Base-by-base conservation (phyloP, 2,888 invertebrate genomes). In the Lampropteryx suffumata region DNA sequence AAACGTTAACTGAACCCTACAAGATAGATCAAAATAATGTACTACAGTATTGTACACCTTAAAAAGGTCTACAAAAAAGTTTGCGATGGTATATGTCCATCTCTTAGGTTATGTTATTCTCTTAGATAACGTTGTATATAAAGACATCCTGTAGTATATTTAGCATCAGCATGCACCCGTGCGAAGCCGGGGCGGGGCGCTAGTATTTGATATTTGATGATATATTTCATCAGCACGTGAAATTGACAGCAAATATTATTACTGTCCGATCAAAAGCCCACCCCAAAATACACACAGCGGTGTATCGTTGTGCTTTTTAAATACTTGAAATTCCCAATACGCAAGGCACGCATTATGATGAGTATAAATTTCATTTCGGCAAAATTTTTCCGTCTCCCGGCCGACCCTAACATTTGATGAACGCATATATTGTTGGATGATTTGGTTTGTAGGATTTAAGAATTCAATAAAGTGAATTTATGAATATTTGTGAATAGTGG, bases 321-420 rank as follows among this genome's bases (percentile, higher is more conserved):
- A 84, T 85, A 74, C 73, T 81, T 78, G 70, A 70, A 77, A 84
- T 86, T 81, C 82, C 71, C 67, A 58, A 79, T 76, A 70, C 69
- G 65, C 64, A 67, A 69, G 79, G 74, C 79, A 85, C 79, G 84
- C 79, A 76, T 83, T 83, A 83, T 82, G 77, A 82, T 78, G 83
- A 79, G 74, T 79, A 79, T 78, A 80, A 76, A 82, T 78, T 78
- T 79, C 72, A 76, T 72, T 79, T 77, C 62, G 73, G 70, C 69
- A 67, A 69, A 73, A 71, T 72, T 72, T 75, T 76, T 71, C 68
- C 66, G 64, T 71, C 61, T 74, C 70, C 63, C 62, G 57, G 58
- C 55, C 53, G 69, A 65, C 73, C 79, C 78, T 76, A 70, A 57
- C 65, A 64, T 65, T 65, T 57, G 61, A 62, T 59, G 60, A 60